Evolutionary conservation across 2,797 vertebrate species (phyloP).

Genomic region (Gallinago solitaria): DNA sequence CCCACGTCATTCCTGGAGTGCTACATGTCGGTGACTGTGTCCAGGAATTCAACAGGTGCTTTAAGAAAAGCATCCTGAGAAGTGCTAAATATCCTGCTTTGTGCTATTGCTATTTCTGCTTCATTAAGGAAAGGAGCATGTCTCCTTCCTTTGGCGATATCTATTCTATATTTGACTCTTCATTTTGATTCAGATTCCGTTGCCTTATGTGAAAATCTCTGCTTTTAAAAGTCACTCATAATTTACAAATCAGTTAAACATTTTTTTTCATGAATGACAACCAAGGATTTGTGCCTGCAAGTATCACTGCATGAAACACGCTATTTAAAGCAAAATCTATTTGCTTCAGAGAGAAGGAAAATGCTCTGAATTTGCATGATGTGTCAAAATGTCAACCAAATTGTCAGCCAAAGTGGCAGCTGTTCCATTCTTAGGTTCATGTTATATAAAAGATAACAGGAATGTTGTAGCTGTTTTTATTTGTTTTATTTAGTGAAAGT

Average conservation of each 20-base stretch:
- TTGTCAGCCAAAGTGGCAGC: slow-evolving; percentile 19
- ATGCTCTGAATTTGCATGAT: background rate
- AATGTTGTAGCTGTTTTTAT: background rate
- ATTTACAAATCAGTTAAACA: background rate
- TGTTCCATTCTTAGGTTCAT: background rate
- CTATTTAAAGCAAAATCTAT: slow-evolving; percentile 39
- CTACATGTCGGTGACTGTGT: background rate
- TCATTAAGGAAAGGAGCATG: background rate
- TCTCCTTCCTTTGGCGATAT: background rate
- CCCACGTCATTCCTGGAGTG: fast-evolving
- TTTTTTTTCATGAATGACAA: slow-evolving; percentile 14
- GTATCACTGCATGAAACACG: background rate
- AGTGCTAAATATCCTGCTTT: background rate
- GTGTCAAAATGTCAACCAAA: slow-evolving; percentile 28
- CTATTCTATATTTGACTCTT: background rate
- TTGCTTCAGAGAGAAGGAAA: slow-evolving; percentile 25
- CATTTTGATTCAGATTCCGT: background rate
- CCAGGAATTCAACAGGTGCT: background rate
- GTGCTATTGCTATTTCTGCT: background rate
- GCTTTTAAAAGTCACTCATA: background rate
- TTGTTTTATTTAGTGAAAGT: background rate
- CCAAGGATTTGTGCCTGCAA: background rate
- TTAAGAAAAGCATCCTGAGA: background rate
- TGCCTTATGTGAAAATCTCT: background rate
- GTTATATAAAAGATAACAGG: background rate